Evolutionary conservation across 2,113 vertebrate species (phyloP).

Genomic region (Equus przewalskii): DNA sequence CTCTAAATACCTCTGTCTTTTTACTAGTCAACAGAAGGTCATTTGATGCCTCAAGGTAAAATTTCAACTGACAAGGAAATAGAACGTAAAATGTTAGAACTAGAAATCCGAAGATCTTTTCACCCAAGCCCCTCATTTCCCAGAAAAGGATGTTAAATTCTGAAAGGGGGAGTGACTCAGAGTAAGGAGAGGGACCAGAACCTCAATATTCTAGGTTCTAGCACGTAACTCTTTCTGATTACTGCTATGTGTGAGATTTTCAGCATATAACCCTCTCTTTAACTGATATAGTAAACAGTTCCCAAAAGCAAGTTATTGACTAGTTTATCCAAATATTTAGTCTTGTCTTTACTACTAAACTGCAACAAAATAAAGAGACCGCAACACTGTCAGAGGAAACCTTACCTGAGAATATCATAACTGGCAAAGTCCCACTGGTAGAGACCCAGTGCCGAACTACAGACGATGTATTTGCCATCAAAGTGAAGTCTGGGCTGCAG

Average conservation of each 20-base stretch:
- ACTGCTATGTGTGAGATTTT: neutral
- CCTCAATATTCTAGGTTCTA: neutral
- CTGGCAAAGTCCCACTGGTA: conserved; percentile 99
- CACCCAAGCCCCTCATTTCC: neutral
- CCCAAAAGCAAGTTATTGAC: neutral
- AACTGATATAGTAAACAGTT: neutral
- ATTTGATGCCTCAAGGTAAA: neutral
- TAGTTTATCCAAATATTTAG: conserved; percentile 18
- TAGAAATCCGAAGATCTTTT: neutral
- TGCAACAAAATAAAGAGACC: neutral
- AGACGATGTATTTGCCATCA: conserved; percentile 97
- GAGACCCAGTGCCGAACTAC: conserved; percentile 97
- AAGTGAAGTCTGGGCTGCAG: conserved; percentile 98
- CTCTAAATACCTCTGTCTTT: neutral
- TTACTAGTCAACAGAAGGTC: conserved; percentile 5
- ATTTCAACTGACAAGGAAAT: conserved; percentile 15
- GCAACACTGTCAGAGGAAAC: conserved; percentile 47
- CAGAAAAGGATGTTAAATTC: neutral
- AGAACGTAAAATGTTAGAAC: conserved; percentile 28
- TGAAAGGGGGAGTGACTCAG: neutral
- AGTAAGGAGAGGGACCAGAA: neutral
- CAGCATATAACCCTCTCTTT: neutral
- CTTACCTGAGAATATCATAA: conserved; percentile 97
- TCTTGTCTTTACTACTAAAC: conserved; percentile 14
- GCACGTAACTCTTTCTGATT: neutral